Percentiles rank a stretch among this genome's conserved stretches.
Conservation (phyloP, 2,888 invertebrate genomes). For the Cheilosia variabilis region DNA sequence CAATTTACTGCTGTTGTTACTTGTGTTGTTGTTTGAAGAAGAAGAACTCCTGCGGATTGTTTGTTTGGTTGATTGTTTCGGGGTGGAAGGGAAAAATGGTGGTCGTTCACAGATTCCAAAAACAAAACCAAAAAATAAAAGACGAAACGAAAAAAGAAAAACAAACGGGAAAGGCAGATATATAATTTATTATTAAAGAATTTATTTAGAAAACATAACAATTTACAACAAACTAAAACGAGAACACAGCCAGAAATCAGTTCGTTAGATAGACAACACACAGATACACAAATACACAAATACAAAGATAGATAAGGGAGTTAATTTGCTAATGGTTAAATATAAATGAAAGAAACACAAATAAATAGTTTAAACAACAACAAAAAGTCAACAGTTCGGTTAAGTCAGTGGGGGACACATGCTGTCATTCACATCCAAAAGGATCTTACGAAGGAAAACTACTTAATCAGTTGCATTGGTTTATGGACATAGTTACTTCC, state of each 20-base stretch:
- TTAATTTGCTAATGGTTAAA: too few relatives aligned
- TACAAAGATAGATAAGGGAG: too few relatives aligned
- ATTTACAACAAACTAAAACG: not conserved
- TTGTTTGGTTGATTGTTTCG: constrained; percentile 14
- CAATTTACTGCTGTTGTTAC: constrained; percentile 67
- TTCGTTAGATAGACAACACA: not conserved
- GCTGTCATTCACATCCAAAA: too few relatives aligned
- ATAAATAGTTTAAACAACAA: too few relatives aligned
- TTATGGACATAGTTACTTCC: too few relatives aligned
- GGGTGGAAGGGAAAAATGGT: constrained; percentile 5
- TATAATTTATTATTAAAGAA: constrained; percentile 31
- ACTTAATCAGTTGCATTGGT: too few relatives aligned
- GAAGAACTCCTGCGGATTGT: constrained; percentile 46
- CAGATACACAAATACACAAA: not conserved
- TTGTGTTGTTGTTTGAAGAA: constrained; percentile 68
- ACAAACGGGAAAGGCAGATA: constrained; percentile 19
- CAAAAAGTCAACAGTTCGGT: too few relatives aligned
- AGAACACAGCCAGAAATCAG: not conserved
- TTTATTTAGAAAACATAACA: not conserved
- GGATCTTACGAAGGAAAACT: too few relatives aligned
- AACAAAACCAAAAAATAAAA: constrained; percentile 7
- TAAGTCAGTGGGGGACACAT: too few relatives aligned
- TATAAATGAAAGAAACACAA: too few relatives aligned
- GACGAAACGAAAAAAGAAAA: constrained; percentile 7
- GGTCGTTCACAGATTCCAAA: constrained; percentile 21